Evolutionary conservation across 2,888 invertebrate species (phyloP).

Genomic region (Thecophora atra): DNA sequence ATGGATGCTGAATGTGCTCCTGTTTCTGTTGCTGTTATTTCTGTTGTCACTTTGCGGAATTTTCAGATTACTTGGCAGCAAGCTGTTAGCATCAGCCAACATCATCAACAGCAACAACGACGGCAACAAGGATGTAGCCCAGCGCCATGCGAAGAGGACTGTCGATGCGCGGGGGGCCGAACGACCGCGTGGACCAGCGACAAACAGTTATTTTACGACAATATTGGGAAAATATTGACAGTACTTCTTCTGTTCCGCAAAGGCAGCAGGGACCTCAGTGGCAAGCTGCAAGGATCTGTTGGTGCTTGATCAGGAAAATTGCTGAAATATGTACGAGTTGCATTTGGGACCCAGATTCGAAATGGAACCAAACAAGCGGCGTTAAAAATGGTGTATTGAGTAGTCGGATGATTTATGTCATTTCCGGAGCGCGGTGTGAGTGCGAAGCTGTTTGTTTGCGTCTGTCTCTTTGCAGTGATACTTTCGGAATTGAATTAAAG

Average conservation of each 20-base stretch:
- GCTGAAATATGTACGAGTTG: conserved; percentile 2
- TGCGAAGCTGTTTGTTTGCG: background rate
- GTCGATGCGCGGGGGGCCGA: background rate
- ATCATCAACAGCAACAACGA: conserved; percentile 3
- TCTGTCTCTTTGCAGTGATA: conserved; percentile 12
- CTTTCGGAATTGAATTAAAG: conserved; percentile 32
- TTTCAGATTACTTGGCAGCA: conserved; percentile 37
- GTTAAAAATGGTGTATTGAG: conserved; percentile 1
- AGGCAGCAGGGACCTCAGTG: background rate
- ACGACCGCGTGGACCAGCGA: background rate
- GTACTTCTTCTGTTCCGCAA: background rate
- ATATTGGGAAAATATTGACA: conserved; percentile 41
- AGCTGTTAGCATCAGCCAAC: conserved; percentile 35
- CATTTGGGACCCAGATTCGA: background rate
- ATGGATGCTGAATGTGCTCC: conserved; percentile 6
- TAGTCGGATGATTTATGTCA: conserved; percentile 22
- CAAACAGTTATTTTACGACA: conserved; percentile 37
- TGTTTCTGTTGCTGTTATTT: conserved; percentile 24
- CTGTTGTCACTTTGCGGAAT: conserved; percentile 27
- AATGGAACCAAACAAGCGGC: background rate
- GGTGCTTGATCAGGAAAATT: conserved; percentile 11
- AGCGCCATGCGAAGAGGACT: background rate
- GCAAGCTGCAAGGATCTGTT: background rate
- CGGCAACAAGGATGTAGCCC: background rate
- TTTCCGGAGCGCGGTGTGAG: conserved; percentile 11